Base-by-base conservation (phyloP, 2,113 vertebrate genomes). In the Cephalopholis sonnerati region DNA sequence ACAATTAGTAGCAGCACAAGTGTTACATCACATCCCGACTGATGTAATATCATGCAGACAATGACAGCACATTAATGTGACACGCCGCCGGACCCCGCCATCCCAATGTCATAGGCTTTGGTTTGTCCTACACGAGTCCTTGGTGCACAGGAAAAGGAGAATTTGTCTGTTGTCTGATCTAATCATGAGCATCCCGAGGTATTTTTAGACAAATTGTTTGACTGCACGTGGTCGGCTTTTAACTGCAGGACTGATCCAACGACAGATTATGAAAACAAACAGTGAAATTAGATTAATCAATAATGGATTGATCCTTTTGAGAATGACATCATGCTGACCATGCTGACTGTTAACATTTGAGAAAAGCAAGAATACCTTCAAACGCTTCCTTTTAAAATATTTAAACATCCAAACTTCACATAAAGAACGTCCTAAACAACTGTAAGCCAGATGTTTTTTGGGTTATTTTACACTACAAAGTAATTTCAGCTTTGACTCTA, bases 161-260 rank as follows among this genome's bases (percentile, higher is more conserved):
- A 25, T 74, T 74, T 48, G 55, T 78, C 61, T 76, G 76, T 71
- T 59, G 64, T 87, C 63, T 77, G 36, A 86, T 75, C 46, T 77
- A 64, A 85, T 85, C 63, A 24, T 2, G 12, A 44, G 41, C 41
- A 9, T 44, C 41, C 41, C 11, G 41, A 62, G 66, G 73, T 72
- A 71, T 67, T 86, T 87, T 88, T 68, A 67, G 61, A 51, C 44
- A 53, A 64, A 85, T 17, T 2, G 16, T 76, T 79, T 7, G 0
- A 36, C 36, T 16, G 53, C 36, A 1, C n/a, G 22, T 44, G 0
- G 12, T 55, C 44, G 2, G 29, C 48, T 67, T 64, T 71, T 81
- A 68, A 79, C 76, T 61, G 62, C 41, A 53, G 18, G 0, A 65
- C 32, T 72, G 63, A 71, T 39, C 63, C 73, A 57, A 17, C 0